Evolutionary conservation across 2,113 vertebrate species (phyloP).

Genomic region (Pteronura brasiliensis): DNA sequence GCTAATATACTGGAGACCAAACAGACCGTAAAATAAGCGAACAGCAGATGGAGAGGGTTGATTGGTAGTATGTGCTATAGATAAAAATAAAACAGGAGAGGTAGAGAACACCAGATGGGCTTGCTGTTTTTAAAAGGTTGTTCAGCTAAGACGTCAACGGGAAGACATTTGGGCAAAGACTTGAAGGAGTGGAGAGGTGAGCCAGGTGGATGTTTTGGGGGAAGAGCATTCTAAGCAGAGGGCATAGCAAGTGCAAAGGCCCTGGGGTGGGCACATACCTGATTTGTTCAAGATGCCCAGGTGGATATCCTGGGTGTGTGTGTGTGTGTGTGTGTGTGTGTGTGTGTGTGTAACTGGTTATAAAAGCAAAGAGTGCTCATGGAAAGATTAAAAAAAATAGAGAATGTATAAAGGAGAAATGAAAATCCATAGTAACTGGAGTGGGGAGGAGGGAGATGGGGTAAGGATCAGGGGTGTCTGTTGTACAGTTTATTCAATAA

Average conservation of each 20-base stretch:
- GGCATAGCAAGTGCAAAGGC: neutral
- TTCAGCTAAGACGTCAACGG: neutral
- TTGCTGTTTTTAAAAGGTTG: neutral
- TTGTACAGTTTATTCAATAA: neutral
- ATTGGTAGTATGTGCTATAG: neutral
- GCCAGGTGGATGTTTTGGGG: rapidly evolving
- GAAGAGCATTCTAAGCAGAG: neutral
- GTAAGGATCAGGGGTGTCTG: neutral
- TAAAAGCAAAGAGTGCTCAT: neutral
- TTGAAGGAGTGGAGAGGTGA: neutral
- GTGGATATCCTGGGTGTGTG: neutral
- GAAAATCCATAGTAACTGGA: neutral
- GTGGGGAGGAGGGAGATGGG: neutral
- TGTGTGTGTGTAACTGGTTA: neutral
- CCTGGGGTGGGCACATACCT: neutral
- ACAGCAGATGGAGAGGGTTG: neutral
- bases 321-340: neutral
- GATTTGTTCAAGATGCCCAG: neutral
- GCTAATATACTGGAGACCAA: rapidly evolving
- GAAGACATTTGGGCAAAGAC: neutral
- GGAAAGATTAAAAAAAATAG: neutral
- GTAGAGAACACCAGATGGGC: neutral
- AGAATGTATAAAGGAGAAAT: neutral
- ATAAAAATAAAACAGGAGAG: neutral
- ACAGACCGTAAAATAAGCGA: neutral